Conservation (phyloP, 1,140 invertebrate genomes). For the silkworm (Bombyx mori) region ASM3026992v2 NC_085133.1:4663001-4663500, state of each 20-base stretch:
- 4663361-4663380: too few species aligned
- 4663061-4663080: constrained; percentile 15
- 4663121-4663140: constrained; percentile 52
- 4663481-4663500: too few species aligned
- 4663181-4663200: constrained; percentile 50
- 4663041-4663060: constrained; percentile 20
- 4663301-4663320: too few species aligned
- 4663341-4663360: too few species aligned
- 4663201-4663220: constrained; percentile 68
- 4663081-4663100: constrained; percentile 27
- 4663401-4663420: too few species aligned
- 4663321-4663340: too few species aligned
- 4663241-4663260: constrained; percentile 37
- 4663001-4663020: constrained; percentile 1
- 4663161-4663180: constrained; percentile 33
- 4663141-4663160: constrained; percentile 70
- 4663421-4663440: too few species aligned
- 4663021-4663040: constrained; percentile 10
- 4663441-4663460: too few species aligned
- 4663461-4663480: too few species aligned
- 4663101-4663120: constrained; percentile 63
- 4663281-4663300: too few species aligned
- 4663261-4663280: constrained; percentile 38
- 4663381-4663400: too few species aligned
- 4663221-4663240: constrained; percentile 54